These are phyloP conservation scores for Salarias fasciatus DNA, from an alignment of 2,797 vertebrate genomes.

Conservation along the genomic window DNA sequence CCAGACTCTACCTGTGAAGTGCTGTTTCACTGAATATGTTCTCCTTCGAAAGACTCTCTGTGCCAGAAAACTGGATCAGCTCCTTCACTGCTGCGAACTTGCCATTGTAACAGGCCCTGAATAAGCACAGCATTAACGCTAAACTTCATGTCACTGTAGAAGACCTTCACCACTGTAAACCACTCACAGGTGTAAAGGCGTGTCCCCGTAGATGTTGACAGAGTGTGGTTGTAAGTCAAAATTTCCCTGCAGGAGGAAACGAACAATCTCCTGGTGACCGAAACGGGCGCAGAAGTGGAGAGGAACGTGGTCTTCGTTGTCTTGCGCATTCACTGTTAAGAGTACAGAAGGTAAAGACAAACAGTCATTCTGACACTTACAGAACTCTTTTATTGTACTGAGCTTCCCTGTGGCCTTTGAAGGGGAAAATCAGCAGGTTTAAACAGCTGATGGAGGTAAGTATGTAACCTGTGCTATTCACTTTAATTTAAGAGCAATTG, in stretches of 20 bases:
- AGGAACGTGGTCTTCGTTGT: constrained; percentile 93
- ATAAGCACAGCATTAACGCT: constrained; percentile 35
- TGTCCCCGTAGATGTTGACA: constrained; percentile 96
- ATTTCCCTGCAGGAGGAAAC: constrained; percentile 88
- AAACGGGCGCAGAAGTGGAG: constrained; percentile 96
- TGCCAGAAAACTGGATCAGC: constrained; percentile 89
- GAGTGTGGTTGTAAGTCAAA: constrained; percentile 89
- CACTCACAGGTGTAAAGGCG: constrained; percentile 89
- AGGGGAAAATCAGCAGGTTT: not conserved
- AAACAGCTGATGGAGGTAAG: not conserved
- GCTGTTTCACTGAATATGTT: constrained; percentile 98
- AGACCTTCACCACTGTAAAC: not conserved
- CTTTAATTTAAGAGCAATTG: constrained; percentile 1
- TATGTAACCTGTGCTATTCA: not conserved
- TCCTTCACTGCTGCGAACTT: constrained; percentile 90
- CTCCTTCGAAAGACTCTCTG: constrained; percentile 94
- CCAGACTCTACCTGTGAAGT: constrained; percentile 90
- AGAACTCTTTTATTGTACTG: not conserved
- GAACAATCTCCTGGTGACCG: constrained; percentile 88
- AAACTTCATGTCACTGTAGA: not conserved
- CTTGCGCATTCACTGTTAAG: constrained; percentile 89
- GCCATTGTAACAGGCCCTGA: constrained; percentile 93
- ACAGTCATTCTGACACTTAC: not conserved
- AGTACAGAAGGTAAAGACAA: not conserved
- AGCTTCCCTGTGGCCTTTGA: not conserved